Evolutionary conservation across 2,113 vertebrate species (phyloP), one percentile per base, ranked within the genome.

Genomic region (Noctilio leporinus): DNA sequence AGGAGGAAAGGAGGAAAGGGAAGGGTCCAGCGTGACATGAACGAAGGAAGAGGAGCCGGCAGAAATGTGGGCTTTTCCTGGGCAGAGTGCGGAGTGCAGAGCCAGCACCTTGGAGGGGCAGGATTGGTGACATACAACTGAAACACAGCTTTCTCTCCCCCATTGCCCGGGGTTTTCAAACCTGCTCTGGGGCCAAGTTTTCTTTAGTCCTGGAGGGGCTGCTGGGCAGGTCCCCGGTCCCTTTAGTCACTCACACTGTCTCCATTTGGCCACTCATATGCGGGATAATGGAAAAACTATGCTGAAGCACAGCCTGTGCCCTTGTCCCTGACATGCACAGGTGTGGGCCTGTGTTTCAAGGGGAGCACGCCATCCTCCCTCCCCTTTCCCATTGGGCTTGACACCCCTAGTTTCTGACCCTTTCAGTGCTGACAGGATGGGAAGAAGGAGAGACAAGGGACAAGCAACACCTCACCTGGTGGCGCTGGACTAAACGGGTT

Each of bases 401-500:
- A 43, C 4, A 4, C 5, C 33, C 1, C 45, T 43, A 47, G n/a
- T 43, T 91, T 76, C 87, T 3, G 28, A 5, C 65, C 55, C n/a
- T 43, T 30, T 14, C 35, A 12, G 14, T 3, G 20, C 16, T 30
- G 38, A 22, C n/a, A 57, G 47, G 22, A 35, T 17, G 4, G 10
- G 33, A 19, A 38, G 16, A 6, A 14, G 70, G 15, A 45, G 38
- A 67, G 64, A 49, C 28, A 1, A 47, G 38, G 64, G 30, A 43
- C 10, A 17, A 49, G 43, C 3, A 3, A 10, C 3, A 35, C 14
- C 43, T 33, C 20, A 0, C 22, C 26, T 10, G 73, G 38, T 0
- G 2, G 51, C 17, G 2, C 76, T 10, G 45, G n/a, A 65, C 62
- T 43, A 0, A 10, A 3, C 0, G 0, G 38, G 14, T 19, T 15